Base-by-base conservation (phyloP, 2,113 vertebrate species). In the Esox niger region DNA sequence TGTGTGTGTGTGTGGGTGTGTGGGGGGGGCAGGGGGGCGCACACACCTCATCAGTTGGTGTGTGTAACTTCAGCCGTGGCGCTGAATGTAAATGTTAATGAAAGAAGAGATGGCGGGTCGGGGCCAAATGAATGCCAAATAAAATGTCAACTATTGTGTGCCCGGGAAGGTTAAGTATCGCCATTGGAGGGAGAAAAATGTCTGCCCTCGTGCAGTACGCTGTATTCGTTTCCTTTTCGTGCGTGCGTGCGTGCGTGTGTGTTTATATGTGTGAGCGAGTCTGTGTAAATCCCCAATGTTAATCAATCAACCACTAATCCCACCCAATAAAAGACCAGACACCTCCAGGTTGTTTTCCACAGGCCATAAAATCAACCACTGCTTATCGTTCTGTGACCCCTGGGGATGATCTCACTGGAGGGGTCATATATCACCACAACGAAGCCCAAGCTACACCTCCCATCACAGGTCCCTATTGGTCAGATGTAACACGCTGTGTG, bases 21-120 rank as follows among this genome's bases (percentile, higher is more conserved):
- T 31, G 30, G 35, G 31, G 67, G 59, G 33, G 35, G 62, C 20
- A 30, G 6, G 25, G 71, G 68, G 5, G 2, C n/a, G n/a, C n/a
- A n/a, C n/a, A 13, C 2, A 38, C 35, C 35, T 38, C 35, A 38
- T 38, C 35, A 38, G 35, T 13, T 13, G 62, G 55, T 49, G 75
- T 76, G 79, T 79, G 72, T 30, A 60, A 35, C 49, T 60, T 32
- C 47, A 11, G 27, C 23, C 38, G 33, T 52, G 54, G 33, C 13
- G 57, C 31, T 78, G 31, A 54, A 54, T 38, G 35, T 75, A 83
- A 86, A 86, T 88, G 83, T 83, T 84, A 87, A 86, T 81, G 79
- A 79, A 66, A 73, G 71, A 69, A 76, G n/a, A n/a, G n/a, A n/a
- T n/a, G n/a, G n/a, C n/a, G 73, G 73, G 84, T 74, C 73, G 23